phyloP scores from a whole-genome alignment of 2,113 vertebrate species.

The Ceratotherium simum region DNA sequence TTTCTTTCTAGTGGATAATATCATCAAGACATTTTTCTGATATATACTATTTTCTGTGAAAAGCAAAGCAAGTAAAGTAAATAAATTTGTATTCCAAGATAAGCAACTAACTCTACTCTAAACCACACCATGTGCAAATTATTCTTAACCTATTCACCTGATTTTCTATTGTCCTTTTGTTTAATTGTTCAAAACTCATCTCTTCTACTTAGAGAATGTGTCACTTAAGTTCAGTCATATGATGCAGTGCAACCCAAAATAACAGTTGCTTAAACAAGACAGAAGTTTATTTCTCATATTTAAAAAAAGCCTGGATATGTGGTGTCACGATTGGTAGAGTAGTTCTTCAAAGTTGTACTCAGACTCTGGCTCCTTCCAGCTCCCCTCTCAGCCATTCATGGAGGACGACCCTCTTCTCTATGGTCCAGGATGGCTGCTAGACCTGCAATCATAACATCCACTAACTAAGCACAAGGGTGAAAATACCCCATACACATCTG shows the following conservation, averaged over 20 bases:
- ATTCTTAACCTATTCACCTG: background rate
- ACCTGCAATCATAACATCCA: background rate
- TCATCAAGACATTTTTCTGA: background rate
- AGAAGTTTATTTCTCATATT: background rate
- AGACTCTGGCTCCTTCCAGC: background rate
- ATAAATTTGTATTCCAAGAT: background rate
- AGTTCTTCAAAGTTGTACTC: background rate
- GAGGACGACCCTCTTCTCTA: background rate
- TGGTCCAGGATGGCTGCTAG: background rate
- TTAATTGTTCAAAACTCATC: background rate
- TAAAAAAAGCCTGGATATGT: background rate
- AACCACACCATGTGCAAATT: background rate
- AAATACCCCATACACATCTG: background rate
- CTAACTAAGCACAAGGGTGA: background rate
- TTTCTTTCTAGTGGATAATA: background rate
- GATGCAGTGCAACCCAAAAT: background rate
- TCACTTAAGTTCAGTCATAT: background rate
- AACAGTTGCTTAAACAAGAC: background rate
- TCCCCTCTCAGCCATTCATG: background rate
- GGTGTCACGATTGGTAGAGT: background rate
- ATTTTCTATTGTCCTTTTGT: background rate
- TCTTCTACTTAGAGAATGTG: background rate
- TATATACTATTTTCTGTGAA: conserved; percentile 29
- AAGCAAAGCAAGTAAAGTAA: conserved; percentile 12
- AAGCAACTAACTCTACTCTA: background rate